Evolutionary conservation across 2,888 invertebrate species (phyloP).

Genomic region (Dusona sp.): DNA sequence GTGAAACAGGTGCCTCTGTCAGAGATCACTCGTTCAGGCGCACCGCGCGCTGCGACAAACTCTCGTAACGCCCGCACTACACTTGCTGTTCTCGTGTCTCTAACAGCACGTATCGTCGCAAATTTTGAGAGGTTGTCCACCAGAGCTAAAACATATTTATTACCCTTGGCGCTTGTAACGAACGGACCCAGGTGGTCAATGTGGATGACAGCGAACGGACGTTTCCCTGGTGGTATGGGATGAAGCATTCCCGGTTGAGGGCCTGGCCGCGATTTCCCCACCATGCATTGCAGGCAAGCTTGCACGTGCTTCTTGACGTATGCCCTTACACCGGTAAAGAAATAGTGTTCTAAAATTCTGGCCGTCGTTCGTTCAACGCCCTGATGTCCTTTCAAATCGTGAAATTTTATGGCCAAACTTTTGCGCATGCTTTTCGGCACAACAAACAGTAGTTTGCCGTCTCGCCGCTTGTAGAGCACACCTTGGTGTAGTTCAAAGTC

Average conservation of each 20-base stretch:
- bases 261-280: slow-evolving; percentile 19
- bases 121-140: slow-evolving; percentile 60
- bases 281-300: neutral
- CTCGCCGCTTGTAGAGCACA: neutral
- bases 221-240: slow-evolving; percentile 67
- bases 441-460: neutral
- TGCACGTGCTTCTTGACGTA: neutral
- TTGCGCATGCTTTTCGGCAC: neutral
- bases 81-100: slow-evolving; percentile 1
- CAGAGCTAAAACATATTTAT: slow-evolving; percentile 65
- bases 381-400: slow-evolving; percentile 7
- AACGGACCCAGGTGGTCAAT: slow-evolving; percentile 70
- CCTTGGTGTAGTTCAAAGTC: neutral
- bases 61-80: slow-evolving; percentile 42
- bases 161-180: slow-evolving; percentile 34
- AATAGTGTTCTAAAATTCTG: neutral
- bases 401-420: slow-evolving; percentile 2
- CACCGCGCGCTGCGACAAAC: slow-evolving; percentile 60
- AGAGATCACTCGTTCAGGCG: slow-evolving; percentile 59
- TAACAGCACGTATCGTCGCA: neutral
- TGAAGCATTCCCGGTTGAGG: slow-evolving; percentile 65
- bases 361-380: neutral
- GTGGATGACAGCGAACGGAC: slow-evolving; percentile 19
- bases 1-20: slow-evolving; percentile 68
- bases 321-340: neutral